Percentiles rank a stretch among this genome's conserved stretches.
Evolutionary conservation across 2,888 invertebrate species (phyloP).

Genomic region (Drosophila fulvimacula): DNA sequence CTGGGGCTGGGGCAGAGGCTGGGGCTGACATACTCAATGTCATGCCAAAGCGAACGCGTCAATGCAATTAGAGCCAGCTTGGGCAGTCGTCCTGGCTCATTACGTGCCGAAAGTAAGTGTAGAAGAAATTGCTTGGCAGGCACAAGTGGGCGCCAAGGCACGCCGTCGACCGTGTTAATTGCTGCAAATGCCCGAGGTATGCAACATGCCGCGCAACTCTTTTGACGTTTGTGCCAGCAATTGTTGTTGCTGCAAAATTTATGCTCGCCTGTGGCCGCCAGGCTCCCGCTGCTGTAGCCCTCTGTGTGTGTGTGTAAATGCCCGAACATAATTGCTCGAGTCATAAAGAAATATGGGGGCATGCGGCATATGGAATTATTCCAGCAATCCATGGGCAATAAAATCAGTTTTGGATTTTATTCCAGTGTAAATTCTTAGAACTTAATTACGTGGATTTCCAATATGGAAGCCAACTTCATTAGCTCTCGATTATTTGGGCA

Average conservation of each 20-base stretch:
- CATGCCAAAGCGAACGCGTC: slow-evolving; percentile 66
- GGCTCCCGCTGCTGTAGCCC: slow-evolving; percentile 11
- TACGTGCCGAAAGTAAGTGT: slow-evolving; percentile 62
- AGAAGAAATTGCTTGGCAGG: slow-evolving; percentile 43
- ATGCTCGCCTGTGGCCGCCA: slow-evolving; percentile 56
- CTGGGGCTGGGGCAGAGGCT: neutral
- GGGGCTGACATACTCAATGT: slow-evolving; percentile 41
- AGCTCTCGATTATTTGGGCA: slow-evolving; percentile 27
- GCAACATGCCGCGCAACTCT: slow-evolving; percentile 44
- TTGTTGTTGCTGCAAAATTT: slow-evolving; percentile 58
- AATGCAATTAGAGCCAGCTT: slow-evolving; percentile 73
- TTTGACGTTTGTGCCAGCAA: slow-evolving; percentile 36
- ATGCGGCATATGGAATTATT: slow-evolving; percentile 26
- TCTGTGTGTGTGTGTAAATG: slow-evolving; percentile 24
- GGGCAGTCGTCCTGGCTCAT: slow-evolving; percentile 70
- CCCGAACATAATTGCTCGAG: slow-evolving; percentile 35
- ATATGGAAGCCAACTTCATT: slow-evolving; percentile 23
- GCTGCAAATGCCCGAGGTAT: slow-evolving; percentile 77
- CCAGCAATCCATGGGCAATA: slow-evolving; percentile 9
- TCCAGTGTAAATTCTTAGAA: neutral
- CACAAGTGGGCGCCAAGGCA: slow-evolving; percentile 78
- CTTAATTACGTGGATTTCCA: slow-evolving; percentile 4
- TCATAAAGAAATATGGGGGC: slow-evolving; percentile 29
- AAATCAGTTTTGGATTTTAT: slow-evolving; percentile 1
- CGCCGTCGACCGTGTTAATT: slow-evolving; percentile 77